Evolutionary conservation across 2,888 invertebrate genomes (phyloP).

Genomic region (Geophilus truncorum): DNA sequence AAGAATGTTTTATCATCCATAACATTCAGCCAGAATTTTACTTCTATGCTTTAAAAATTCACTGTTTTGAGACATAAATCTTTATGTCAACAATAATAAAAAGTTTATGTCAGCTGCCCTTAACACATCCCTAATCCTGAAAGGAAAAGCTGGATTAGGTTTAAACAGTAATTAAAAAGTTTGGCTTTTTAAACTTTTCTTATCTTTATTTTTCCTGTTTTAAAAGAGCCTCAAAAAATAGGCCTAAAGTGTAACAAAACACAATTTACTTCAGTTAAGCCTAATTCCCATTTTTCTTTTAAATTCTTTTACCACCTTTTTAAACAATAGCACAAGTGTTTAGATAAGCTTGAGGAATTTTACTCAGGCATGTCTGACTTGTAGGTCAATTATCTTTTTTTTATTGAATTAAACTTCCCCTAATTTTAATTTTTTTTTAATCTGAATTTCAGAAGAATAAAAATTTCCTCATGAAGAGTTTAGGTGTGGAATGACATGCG

Average conservation of each 20-base stretch:
- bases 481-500: neutral
- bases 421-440: neutral
- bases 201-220: neutral
- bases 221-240: neutral
- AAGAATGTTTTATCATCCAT: neutral
- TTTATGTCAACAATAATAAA: no score
- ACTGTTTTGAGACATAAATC: no score
- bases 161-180: neutral
- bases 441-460: neutral
- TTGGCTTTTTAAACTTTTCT: no score
- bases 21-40: neutral
- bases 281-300: neutral
- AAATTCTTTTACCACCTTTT: neutral
- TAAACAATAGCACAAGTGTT: neutral
- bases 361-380: constrained; percentile 5
- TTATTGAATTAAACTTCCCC: neutral
- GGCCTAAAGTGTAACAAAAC: neutral
- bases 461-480: neutral
- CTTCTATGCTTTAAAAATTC: no score
- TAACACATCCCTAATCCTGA: no score
- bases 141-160: no score
- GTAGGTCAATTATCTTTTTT: constrained; percentile 11
- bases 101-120: no score
- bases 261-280: neutral
- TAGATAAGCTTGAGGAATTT: neutral